phyloP scores from a whole-genome alignment of 2,113 vertebrate genomes.

The Mesoclemmys tuberculata region DNA sequence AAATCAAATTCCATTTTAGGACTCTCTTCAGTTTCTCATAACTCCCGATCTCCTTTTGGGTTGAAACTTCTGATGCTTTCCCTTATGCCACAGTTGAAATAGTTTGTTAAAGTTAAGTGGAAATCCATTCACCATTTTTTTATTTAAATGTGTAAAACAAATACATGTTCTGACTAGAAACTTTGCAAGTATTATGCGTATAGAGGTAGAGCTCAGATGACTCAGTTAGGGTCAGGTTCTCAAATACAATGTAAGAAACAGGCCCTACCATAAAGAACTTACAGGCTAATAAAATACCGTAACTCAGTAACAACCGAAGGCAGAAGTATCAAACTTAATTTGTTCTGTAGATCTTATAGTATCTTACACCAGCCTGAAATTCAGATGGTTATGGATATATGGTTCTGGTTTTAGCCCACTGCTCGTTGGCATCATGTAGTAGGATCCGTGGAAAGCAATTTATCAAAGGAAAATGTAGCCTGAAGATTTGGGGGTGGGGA shows the following conservation, averaged over 20 bases:
- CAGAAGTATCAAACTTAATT: conserved; percentile 16
- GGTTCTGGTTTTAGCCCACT: background rate
- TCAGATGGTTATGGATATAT: background rate
- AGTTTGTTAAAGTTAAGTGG: conserved; percentile 36
- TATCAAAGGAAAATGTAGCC: background rate
- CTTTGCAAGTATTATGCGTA: conserved; percentile 39
- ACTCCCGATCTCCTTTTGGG: background rate
- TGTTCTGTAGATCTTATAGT: conserved; percentile 66
- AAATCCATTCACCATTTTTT: conserved; percentile 47
- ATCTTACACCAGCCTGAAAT: conserved; percentile 20
- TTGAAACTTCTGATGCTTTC: background rate
- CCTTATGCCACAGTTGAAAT: conserved; percentile 2
- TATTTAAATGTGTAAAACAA: background rate
- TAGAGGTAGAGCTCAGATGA: conserved; percentile 19
- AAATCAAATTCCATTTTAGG: background rate
- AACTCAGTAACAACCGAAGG: conserved; percentile 38
- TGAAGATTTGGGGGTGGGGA: background rate
- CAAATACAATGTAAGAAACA: background rate
- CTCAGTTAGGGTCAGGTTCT: background rate
- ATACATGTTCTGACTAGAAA: background rate
- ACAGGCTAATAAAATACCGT: conserved; percentile 39
- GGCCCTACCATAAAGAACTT: conserved; percentile 31
- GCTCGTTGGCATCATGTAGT: background rate
- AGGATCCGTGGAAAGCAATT: background rate
- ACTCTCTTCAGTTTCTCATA: background rate